These are phyloP conservation scores for Nasalis larvatus DNA, from an alignment of 2,113 vertebrate genomes.

Conservation along the genomic window DNA sequence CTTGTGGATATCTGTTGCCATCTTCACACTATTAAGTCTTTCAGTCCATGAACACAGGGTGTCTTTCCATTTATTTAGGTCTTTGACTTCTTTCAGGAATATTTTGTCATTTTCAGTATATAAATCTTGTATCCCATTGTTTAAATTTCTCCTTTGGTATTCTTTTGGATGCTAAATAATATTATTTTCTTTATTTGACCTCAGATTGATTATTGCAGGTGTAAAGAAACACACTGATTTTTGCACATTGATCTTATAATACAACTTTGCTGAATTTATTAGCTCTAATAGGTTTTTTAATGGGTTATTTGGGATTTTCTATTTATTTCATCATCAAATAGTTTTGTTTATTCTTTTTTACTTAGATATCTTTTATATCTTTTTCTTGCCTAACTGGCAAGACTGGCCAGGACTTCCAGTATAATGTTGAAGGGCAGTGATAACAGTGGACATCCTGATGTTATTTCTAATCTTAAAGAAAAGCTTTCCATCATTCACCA, in stretches of 20 bases:
- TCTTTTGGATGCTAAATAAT: background rate
- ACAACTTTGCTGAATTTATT: background rate
- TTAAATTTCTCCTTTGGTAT: background rate
- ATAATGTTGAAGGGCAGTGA: background rate
- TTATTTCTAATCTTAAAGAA: background rate
- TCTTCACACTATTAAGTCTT: background rate
- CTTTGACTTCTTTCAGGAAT: background rate
- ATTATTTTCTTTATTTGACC: background rate
- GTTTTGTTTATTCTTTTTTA: background rate
- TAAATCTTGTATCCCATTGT: background rate
- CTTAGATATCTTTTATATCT: background rate
- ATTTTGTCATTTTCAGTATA: background rate
- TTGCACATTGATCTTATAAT: background rate
- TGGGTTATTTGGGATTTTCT: background rate
- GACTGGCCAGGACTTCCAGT: background rate
- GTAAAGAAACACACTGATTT: background rate
- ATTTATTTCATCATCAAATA: background rate
- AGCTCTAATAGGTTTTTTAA: background rate
- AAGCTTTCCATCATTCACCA: background rate
- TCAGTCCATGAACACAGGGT: background rate
- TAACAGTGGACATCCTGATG: background rate
- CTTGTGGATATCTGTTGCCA: background rate
- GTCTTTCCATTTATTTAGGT: background rate
- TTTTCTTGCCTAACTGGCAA: background rate
- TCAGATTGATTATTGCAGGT: background rate